A percentile compares a stretch with the other conserved stretches of the same genome.
These are phyloP conservation scores for Platycnemis pennipes DNA, from an alignment of 2,888 invertebrate species.

Conservation along the genomic window DNA sequence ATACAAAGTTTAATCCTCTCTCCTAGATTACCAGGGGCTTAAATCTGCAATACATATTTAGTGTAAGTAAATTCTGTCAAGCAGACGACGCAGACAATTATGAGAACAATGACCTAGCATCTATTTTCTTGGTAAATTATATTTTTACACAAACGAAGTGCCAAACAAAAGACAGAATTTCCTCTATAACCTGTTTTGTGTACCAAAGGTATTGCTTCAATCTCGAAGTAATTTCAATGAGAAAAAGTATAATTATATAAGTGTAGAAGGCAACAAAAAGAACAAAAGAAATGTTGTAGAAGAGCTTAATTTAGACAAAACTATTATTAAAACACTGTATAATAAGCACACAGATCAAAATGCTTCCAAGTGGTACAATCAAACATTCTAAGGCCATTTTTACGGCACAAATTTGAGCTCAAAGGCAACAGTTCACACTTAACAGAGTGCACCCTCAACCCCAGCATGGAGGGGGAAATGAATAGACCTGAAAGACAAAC, in stretches of 20 bases:
- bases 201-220: not conserved
- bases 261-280: not conserved
- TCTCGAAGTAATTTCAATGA: not conserved
- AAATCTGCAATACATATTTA: not conserved
- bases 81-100: not conserved
- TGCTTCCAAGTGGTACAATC: constrained; percentile 38
- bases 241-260: not conserved
- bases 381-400: constrained; percentile 53
- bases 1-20: no score
- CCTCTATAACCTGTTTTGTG: not conserved
- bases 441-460: constrained; percentile 60
- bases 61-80: no score
- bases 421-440: constrained; percentile 63
- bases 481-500: constrained; percentile 58
- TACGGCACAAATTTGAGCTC: constrained; percentile 51
- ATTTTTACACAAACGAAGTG: not conserved
- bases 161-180: not conserved
- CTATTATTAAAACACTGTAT: constrained; percentile 45
- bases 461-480: not conserved
- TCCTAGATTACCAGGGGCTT: not conserved
- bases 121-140: not conserved
- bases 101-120: not conserved
- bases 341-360: constrained; percentile 55
- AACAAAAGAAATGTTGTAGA: constrained; percentile 22
- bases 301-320: constrained; percentile 16